A percentile compares a stretch with the other conserved stretches of the same genome.
These are phyloP conservation scores for Pandemis heparana DNA, from an alignment of 2,888 invertebrate species.

Conservation along the genomic window DNA sequence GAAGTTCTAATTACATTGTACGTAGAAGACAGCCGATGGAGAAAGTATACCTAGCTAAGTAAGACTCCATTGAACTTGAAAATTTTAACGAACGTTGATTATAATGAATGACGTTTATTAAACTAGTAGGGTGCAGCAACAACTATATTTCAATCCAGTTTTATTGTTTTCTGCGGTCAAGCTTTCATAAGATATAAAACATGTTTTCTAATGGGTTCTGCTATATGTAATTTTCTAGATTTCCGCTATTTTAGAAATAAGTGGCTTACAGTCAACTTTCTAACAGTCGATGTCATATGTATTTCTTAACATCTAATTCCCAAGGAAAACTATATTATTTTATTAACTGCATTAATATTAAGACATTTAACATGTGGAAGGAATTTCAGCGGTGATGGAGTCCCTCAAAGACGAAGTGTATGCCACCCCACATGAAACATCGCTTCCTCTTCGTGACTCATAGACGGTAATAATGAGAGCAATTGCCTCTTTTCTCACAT, in stretches of 20 bases:
- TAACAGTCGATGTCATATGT: too few relatives aligned
- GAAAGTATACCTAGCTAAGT: background rate
- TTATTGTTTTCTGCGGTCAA: background rate
- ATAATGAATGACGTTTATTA: background rate
- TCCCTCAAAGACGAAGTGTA: slow-evolving; percentile 13
- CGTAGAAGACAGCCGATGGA: background rate
- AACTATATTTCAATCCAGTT: background rate
- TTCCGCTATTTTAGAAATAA: too few relatives aligned
- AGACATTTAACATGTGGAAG: background rate
- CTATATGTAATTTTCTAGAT: background rate
- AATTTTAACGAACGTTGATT: background rate
- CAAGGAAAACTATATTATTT: background rate
- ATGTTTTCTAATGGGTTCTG: background rate
- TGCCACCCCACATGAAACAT: slow-evolving; percentile 46
- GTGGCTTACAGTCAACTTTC: background rate
- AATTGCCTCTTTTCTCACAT: slow-evolving; percentile 82
- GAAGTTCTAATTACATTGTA: slow-evolving; percentile 36
- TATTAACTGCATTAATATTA: background rate
- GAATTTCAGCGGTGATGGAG: background rate
- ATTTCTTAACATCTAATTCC: background rate
- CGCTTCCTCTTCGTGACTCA: slow-evolving; percentile 72
- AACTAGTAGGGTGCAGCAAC: too few relatives aligned
- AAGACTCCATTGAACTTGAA: background rate
- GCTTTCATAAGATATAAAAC: background rate
- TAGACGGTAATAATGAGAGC: slow-evolving; percentile 74